Conservation (phyloP, 2,797 vertebrate species). For the Adrianichthys oophorus region DNA sequence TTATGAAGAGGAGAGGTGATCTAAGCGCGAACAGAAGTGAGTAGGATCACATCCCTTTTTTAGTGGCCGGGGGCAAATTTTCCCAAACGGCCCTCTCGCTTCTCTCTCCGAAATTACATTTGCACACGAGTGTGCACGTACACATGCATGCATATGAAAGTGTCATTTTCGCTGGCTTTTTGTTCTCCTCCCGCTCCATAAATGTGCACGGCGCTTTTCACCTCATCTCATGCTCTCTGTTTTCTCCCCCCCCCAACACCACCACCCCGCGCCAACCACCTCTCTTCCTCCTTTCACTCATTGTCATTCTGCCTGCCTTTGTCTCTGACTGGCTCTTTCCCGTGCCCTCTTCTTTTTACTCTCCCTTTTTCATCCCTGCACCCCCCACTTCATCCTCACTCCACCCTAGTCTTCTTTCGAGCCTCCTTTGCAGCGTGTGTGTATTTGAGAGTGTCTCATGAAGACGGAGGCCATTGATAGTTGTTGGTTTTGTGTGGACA, state of each 20-base stretch:
- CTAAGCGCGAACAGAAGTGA: constrained; percentile 62
- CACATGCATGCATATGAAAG: constrained; percentile 18
- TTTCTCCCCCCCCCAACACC: neutral
- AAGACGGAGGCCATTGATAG: constrained; percentile 60
- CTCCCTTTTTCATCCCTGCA: constrained; percentile 42
- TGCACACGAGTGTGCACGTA: neutral
- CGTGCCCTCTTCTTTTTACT: constrained; percentile 43
- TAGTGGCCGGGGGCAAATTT: constrained; percentile 43
- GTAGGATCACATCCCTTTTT: constrained; percentile 73
- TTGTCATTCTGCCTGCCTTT: constrained; percentile 56
- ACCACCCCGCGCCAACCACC: neutral
- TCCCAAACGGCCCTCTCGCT: constrained; percentile 12
- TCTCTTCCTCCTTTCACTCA: constrained; percentile 44
- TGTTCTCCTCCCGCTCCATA: constrained; percentile 36
- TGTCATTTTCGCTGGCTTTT: constrained; percentile 40
- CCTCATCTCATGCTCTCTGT: constrained; percentile 34
- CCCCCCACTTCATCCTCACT: constrained; percentile 14
- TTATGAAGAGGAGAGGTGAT: constrained; percentile 35
- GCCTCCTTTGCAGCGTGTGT: constrained; percentile 41
- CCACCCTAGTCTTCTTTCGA: constrained; percentile 25
- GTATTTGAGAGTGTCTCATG: constrained; percentile 58
- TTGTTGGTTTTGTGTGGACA: constrained; percentile 67
- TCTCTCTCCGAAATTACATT: constrained; percentile 3
- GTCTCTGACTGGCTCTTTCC: constrained; percentile 45
- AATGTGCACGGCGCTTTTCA: constrained; percentile 36